These are phyloP conservation scores for Gadus macrocephalus DNA, from an alignment of 2,113 vertebrate species.

Conservation along the genomic window DNA sequence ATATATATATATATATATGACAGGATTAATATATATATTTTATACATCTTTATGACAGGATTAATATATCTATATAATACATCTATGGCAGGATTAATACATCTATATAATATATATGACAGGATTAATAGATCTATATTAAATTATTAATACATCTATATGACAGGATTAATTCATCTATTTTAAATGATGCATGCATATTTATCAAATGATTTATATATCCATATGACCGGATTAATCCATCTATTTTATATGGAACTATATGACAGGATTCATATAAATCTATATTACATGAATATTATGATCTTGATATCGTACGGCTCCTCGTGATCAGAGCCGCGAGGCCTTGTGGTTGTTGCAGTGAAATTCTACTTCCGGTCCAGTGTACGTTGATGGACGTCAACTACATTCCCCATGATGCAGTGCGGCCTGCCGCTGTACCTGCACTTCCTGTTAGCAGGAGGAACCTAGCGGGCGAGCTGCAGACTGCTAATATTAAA, in stretches of 20 bases:
- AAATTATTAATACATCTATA: no score
- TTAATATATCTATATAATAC: no score
- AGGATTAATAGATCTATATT: no score
- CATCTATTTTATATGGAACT: no score
- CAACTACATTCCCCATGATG: slow-evolving; percentile 59
- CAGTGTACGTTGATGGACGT: fast-evolving
- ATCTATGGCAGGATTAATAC: no score
- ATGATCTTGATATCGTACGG: background rate
- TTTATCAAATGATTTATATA: background rate
- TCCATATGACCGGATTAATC: no score
- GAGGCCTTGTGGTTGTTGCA: slow-evolving; percentile 57
- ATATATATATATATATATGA: no score
- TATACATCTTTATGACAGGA: no score
- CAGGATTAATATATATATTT: no score
- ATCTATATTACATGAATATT: background rate
- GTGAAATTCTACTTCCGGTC: background rate
- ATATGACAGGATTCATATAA: background rate
- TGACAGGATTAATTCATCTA: no score
- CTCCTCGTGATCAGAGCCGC: slow-evolving; percentile 42
- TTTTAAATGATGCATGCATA: background rate
- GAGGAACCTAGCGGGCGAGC: slow-evolving; percentile 54
- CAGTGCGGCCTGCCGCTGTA: background rate
- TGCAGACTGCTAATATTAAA: slow-evolving; percentile 4
- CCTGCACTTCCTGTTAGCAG: slow-evolving; percentile 50
- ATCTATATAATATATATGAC: no score